Percentiles rank a stretch among this genome's conserved stretches.
Conservation (phyloP, 2,797 vertebrate species). For the Choloepus didactylus region DNA sequence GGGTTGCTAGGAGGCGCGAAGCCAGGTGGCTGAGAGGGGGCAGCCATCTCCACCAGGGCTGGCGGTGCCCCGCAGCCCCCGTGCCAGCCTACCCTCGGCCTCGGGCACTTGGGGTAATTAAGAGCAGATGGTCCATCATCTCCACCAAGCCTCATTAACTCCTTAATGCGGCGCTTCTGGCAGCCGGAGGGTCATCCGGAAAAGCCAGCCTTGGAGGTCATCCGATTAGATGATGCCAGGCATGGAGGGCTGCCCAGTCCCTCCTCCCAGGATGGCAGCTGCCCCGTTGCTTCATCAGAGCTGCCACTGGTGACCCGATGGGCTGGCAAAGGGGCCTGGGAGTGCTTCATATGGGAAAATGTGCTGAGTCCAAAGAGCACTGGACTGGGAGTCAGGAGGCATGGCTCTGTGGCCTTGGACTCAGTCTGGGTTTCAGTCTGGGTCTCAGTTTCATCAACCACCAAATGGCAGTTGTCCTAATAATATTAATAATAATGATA, state of each 20-base stretch:
- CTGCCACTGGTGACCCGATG: background rate
- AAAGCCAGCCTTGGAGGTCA: slow-evolving; percentile 80
- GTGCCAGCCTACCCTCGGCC: slow-evolving; percentile 69
- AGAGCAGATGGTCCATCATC: slow-evolving; percentile 80
- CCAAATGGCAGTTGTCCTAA: background rate
- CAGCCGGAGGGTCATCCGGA: slow-evolving; percentile 1
- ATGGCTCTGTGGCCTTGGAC: background rate
- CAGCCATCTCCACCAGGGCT: background rate
- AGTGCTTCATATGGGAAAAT: background rate
- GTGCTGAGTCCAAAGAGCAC: background rate
- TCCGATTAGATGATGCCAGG: slow-evolving; percentile 50
- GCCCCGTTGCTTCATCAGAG: slow-evolving; percentile 21
- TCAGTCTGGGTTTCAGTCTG: background rate
- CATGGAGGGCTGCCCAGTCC: slow-evolving; percentile 5
- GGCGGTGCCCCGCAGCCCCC: background rate
- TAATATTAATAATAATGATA: background rate
- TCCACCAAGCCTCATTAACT: slow-evolving; percentile 82
- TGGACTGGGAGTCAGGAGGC: background rate
- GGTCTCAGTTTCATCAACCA: background rate
- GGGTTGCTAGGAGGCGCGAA: background rate
- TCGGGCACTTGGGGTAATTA: slow-evolving; percentile 77
- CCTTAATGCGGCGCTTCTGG: slow-evolving; percentile 82
- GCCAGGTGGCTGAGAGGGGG: background rate
- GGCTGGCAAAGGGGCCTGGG: slow-evolving; percentile 14
- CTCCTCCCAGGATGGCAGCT: slow-evolving; percentile 53